Conservation (phyloP, 2,888 invertebrate species). For the Cetonia aurata region DNA sequence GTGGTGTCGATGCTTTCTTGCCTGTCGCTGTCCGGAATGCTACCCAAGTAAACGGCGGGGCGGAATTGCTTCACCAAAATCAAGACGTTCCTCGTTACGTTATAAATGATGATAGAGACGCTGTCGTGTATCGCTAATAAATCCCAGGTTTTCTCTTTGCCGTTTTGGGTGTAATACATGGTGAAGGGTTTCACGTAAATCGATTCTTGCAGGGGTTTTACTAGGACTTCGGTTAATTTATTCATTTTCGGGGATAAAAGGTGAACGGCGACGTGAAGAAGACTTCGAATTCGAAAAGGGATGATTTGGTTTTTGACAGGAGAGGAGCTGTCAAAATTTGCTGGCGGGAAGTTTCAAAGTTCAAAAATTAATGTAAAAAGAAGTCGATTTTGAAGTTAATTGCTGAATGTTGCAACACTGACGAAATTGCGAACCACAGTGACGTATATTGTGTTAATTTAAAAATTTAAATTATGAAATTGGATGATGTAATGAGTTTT, state of each 20-base stretch:
- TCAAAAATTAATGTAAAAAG: too few species aligned
- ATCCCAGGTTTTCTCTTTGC: constrained; percentile 84
- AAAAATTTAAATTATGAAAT: too few species aligned
- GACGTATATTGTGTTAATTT: too few species aligned
- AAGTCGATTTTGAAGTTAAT: too few species aligned
- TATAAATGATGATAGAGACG: constrained; percentile 87
- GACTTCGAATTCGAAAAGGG: too few species aligned
- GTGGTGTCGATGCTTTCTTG: constrained; percentile 71
- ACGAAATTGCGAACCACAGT: too few species aligned
- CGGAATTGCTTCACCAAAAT: constrained; percentile 94
- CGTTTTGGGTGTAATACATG: constrained; percentile 82
- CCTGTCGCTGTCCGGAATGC: constrained; percentile 72
- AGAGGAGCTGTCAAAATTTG: too few species aligned
- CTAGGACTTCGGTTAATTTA: constrained; percentile 62
- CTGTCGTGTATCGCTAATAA: constrained; percentile 86
- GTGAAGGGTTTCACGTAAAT: constrained; percentile 80
- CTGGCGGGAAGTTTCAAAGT: too few species aligned
- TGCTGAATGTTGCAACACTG: too few species aligned
- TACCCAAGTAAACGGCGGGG: constrained; percentile 85
- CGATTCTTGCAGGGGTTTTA: constrained; percentile 63
- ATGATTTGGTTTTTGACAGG: too few species aligned
- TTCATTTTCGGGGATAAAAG: constrained; percentile 59
- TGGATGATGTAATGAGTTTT: too few species aligned
- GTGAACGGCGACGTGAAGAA: background rate
- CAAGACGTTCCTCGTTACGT: constrained; percentile 80